These are phyloP conservation scores for Lycia hirtaria DNA, from an alignment of 2,888 invertebrate genomes.

Conservation along the genomic window DNA sequence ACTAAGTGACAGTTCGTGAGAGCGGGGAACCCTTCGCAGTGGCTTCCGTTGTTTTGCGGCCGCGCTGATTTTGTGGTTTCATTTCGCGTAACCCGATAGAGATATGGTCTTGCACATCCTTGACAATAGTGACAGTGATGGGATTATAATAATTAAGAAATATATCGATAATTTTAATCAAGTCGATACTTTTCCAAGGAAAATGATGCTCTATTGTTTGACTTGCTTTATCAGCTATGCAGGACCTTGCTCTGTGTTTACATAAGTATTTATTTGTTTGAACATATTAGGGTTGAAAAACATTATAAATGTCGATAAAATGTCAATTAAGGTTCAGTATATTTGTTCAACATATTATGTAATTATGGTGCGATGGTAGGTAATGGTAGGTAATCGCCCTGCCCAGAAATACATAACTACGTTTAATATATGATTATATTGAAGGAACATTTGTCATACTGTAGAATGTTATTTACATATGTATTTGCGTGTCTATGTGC, in stretches of 20 bases:
- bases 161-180: slow-evolving; percentile 12
- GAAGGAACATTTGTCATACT: no score
- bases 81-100: slow-evolving; percentile 84
- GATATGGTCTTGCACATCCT: slow-evolving; percentile 74
- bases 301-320: slow-evolving; percentile 18
- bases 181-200: neutral
- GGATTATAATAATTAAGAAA: slow-evolving; percentile 42
- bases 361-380: no score
- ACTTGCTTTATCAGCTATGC: no score
- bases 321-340: neutral
- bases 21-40: slow-evolving; percentile 64
- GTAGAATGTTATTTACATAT: no score
- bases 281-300: neutral
- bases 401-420: no score
- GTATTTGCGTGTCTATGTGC: no score
- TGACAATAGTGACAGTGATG: slow-evolving; percentile 56
- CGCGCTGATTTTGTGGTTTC: slow-evolving; percentile 82
- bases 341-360: no score
- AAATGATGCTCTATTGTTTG: neutral
- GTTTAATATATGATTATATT: no score
- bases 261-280: no score
- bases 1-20: slow-evolving; percentile 71
- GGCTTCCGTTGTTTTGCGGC: slow-evolving; percentile 83
- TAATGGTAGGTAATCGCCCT: no score
- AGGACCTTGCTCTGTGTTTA: no score